phyloP scores from a whole-genome alignment of 1,140 invertebrate species.

The Diabrotica virgifera region DNA sequence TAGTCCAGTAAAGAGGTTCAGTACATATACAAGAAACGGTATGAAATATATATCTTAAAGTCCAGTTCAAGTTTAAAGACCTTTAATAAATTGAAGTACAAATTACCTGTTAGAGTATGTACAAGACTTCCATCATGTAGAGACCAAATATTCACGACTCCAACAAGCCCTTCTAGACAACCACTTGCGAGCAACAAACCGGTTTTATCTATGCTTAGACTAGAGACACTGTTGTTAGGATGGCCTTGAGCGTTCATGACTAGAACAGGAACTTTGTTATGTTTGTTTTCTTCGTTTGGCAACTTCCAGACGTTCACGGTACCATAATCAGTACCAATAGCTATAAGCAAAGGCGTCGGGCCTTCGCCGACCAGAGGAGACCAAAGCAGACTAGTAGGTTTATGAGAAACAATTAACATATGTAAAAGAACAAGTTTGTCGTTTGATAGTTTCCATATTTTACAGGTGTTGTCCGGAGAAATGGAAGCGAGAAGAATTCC shows the following conservation, averaged over 20 bases:
- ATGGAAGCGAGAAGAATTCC: conserved; percentile 55
- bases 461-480: conserved; percentile 48
- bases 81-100: conserved; percentile 33
- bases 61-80: neutral
- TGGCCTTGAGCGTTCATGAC: conserved; percentile 55
- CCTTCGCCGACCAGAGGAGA: conserved; percentile 50
- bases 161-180: conserved; percentile 51
- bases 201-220: conserved; percentile 52
- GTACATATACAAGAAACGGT: too few species aligned
- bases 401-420: conserved; percentile 47
- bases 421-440: conserved; percentile 46
- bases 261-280: conserved; percentile 37
- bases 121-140: conserved; percentile 58
- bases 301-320: conserved; percentile 55
- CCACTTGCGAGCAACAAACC: conserved; percentile 57
- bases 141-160: conserved; percentile 65
- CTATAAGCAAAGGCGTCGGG: conserved; percentile 45
- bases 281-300: conserved; percentile 43
- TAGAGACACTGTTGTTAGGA: conserved; percentile 53
- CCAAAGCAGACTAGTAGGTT: conserved; percentile 51
- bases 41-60: too few species aligned
- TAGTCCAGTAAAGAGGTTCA: too few species aligned
- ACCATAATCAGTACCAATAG: conserved; percentile 54
- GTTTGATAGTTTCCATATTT: conserved; percentile 51
- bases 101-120: conserved; percentile 57